Conservation (phyloP, 2,888 invertebrate species). For the Torymus texanus region DNA sequence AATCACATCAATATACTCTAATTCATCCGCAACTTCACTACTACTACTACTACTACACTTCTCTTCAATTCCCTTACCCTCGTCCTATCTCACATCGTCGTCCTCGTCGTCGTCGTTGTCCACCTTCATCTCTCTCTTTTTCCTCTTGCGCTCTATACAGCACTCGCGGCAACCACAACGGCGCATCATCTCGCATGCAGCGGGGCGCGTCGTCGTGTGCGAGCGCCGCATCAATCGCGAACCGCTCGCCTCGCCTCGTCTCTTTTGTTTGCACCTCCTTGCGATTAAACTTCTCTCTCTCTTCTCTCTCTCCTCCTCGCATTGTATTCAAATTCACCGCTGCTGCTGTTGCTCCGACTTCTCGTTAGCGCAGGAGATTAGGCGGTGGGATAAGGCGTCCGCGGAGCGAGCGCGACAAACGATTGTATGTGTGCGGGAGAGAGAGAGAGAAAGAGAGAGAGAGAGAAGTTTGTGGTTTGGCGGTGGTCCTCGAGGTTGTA, state of each 20-base stretch:
- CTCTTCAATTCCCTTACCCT: no score
- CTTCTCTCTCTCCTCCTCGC: conserved; percentile 62
- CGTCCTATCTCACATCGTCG: no score
- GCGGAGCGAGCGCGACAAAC: conserved; percentile 16
- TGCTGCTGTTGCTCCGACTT: conserved; percentile 17
- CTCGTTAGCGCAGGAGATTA: conserved; percentile 25
- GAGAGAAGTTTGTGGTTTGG: background rate
- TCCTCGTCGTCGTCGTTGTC: no score
- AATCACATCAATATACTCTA: no score
- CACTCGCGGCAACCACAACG: no score
- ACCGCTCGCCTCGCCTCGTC: conserved; percentile 57
- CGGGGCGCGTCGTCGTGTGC: conserved; percentile 69
- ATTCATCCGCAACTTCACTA: no score
- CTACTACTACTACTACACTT: no score
- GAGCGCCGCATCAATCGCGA: conserved; percentile 74
- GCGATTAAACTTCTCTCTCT: conserved; percentile 63
- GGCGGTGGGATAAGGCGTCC: background rate
- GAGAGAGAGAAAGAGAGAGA: conserved; percentile 7
- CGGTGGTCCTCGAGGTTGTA: no score
- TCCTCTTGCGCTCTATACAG: no score
- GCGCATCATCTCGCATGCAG: conserved; percentile 37
- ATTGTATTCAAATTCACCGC: conserved; percentile 72
- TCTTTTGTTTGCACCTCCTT: conserved; percentile 70
- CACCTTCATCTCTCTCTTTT: no score
- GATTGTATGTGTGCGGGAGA: conserved; percentile 8